Conservation (phyloP, 2,113 vertebrate genomes). For the Hemibagrus wyckioides region DNA sequence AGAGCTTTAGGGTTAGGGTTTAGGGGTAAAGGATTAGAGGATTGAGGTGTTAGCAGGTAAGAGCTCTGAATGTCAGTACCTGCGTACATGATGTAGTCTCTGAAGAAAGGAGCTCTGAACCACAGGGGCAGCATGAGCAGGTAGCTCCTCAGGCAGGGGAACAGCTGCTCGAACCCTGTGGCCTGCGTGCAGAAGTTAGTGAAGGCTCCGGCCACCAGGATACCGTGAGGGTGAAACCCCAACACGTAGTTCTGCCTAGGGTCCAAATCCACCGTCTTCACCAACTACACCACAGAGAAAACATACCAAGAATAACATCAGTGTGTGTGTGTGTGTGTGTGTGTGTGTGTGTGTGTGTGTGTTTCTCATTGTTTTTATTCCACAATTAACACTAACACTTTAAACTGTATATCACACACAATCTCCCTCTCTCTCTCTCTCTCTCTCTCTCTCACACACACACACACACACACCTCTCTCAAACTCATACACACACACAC, state of each 20-base stretch:
- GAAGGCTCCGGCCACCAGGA: slow-evolving; percentile 85
- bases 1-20: neutral
- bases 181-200: slow-evolving; percentile 85
- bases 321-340: slow-evolving; percentile 1
- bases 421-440: no score
- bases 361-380: neutral
- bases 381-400: neutral
- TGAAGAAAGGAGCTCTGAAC: slow-evolving; percentile 88
- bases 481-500: neutral
- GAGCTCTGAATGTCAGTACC: slow-evolving; percentile 67
- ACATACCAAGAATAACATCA: neutral
- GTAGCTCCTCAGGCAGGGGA: slow-evolving; percentile 80
- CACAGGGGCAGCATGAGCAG: slow-evolving; percentile 87
- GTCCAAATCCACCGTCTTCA: slow-evolving; percentile 88
- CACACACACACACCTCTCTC: neutral
- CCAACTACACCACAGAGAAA: slow-evolving; percentile 72
- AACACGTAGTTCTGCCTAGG: slow-evolving; percentile 85
- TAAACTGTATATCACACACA: neutral
- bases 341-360: slow-evolving; percentile 5
- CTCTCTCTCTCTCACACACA: no score
- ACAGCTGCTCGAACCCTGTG: slow-evolving; percentile 78
- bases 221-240: slow-evolving; percentile 89
- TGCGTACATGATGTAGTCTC: slow-evolving; percentile 86
- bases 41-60: neutral
- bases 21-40: neutral